Evolutionary conservation across 2,888 invertebrate genomes (phyloP).

Genomic region (Himalopsyche kuldschensis): DNA sequence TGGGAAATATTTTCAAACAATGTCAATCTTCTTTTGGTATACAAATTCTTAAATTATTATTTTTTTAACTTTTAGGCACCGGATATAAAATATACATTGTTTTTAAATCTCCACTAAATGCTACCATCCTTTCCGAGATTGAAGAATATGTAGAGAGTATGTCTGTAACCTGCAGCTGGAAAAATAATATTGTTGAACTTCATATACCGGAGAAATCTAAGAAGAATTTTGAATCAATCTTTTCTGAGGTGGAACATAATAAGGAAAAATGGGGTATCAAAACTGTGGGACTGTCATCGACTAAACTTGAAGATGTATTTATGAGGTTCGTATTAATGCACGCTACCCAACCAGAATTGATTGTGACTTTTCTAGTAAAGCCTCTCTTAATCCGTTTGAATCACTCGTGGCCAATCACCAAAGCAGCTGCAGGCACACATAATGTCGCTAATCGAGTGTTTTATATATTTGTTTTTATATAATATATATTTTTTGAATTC

Average conservation of each 20-base stretch:
- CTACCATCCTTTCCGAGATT: neutral
- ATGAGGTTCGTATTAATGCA: constrained; percentile 62
- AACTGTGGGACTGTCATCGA: constrained; percentile 80
- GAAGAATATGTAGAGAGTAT: neutral
- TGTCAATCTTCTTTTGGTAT: too few species aligned
- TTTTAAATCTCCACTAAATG: neutral
- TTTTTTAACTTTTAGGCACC: neutral
- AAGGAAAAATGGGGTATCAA: constrained; percentile 66
- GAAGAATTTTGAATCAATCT: constrained; percentile 39
- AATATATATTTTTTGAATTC: too few species aligned
- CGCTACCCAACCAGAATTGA: too few species aligned
- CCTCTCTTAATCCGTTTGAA: too few species aligned
- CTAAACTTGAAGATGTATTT: constrained; percentile 93
- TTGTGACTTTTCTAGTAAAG: too few species aligned
- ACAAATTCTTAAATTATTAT: too few species aligned
- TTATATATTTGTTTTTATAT: too few species aligned
- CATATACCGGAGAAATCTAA: neutral
- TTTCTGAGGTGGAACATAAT: constrained; percentile 64
- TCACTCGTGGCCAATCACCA: too few species aligned
- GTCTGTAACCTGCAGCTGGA: neutral
- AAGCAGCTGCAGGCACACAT: too few species aligned
- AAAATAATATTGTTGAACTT: neutral
- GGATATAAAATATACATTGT: neutral
- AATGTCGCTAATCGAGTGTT: too few species aligned
- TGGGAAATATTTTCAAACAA: too few species aligned